A percentile compares a stretch with the other conserved stretches of the same genome.
Evolutionary conservation across 2,888 invertebrate genomes (phyloP).

Genomic region (Chesias legatella): DNA sequence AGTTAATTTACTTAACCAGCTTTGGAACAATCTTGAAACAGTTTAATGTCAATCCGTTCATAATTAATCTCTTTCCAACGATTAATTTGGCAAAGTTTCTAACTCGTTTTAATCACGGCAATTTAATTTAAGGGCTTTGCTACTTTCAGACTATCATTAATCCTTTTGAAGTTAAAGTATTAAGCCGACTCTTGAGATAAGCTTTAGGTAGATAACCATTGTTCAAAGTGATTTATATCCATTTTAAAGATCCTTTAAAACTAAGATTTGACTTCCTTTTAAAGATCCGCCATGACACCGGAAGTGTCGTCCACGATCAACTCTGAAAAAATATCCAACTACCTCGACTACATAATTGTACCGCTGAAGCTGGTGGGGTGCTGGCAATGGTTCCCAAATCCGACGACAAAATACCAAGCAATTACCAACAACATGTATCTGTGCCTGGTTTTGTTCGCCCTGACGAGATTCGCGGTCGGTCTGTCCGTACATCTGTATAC

Average conservation of each 20-base stretch:
- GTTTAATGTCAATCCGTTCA: conserved; percentile 21
- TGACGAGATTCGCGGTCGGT: conserved; percentile 39
- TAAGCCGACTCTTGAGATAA: no score
- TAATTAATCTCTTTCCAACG: conserved; percentile 26
- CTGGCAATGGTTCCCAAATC: conserved; percentile 58
- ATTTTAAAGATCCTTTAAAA: no score
- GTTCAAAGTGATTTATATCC: no score
- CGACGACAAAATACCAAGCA: conserved; percentile 34
- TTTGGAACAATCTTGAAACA: conserved; percentile 21
- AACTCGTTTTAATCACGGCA: conserved; percentile 31
- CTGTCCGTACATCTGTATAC: conserved; percentile 51
- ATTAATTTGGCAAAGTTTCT: conserved; percentile 36
- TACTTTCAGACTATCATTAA: not conserved
- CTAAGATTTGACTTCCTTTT: no score
- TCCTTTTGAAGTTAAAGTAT: not conserved
- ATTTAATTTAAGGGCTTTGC: conserved; percentile 15
- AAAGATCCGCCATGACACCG: conserved; percentile 6
- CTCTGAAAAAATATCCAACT: conserved; percentile 37
- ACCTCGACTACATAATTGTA: conserved; percentile 47
- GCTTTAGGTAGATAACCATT: no score
- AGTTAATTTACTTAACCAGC: conserved; percentile 20
- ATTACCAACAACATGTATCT: conserved; percentile 53
- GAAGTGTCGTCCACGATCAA: conserved; percentile 21
- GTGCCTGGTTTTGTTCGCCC: conserved; percentile 47
- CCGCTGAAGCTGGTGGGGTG: conserved; percentile 59